Evolutionary conservation across 2,888 invertebrate genomes (phyloP), one percentile per base, ranked within the genome.

Genomic region (Venusia cambrica): DNA sequence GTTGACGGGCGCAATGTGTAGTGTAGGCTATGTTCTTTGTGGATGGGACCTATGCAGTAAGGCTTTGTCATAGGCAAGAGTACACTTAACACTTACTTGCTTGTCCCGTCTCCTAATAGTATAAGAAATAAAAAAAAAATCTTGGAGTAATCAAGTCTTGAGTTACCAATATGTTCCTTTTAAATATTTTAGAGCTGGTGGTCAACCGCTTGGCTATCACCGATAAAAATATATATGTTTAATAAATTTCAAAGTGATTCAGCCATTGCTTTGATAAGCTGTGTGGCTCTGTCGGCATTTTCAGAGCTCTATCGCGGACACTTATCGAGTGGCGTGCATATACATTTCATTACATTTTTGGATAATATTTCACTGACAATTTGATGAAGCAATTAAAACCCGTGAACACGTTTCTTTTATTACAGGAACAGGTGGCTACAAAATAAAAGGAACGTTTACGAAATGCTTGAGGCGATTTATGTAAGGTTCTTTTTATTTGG

Each of bases 361-460:
- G 38, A 29, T 37, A 33, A 43, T 51, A 45, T 43, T 45, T 21
- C 36, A 33, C 46, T 40, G 44, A 45, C 54, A 53, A 54, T 49
- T 33, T 51, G 47, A 51, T 54, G 48, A 38, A 49, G 46, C 54
- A 59, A 58, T 59, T 61, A 59, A 54, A 38, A 30, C 24, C 29
- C 13, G 31, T 38, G 15, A 36, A 33, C 26, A 16, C 26, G 32
- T 41, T 36, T 25, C 32, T 22, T 30, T 45, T 38, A 31, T 27
- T 12, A 25, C 34, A 28, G 28, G 22, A 35, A 33, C 31, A 34
- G 33, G 21, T 36, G 21, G 32, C 25, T 34, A 36, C 38, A 33
- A 36, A 26, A 35, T 32, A 16, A 40, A 38, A 39, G 10, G 14
- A 9, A 18, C 25, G 7, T 26, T 39, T 30, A 15, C 11, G 20